Evolutionary conservation across 2,113 vertebrate genomes (phyloP).

Genomic region (Spilogale gracilis): DNA sequence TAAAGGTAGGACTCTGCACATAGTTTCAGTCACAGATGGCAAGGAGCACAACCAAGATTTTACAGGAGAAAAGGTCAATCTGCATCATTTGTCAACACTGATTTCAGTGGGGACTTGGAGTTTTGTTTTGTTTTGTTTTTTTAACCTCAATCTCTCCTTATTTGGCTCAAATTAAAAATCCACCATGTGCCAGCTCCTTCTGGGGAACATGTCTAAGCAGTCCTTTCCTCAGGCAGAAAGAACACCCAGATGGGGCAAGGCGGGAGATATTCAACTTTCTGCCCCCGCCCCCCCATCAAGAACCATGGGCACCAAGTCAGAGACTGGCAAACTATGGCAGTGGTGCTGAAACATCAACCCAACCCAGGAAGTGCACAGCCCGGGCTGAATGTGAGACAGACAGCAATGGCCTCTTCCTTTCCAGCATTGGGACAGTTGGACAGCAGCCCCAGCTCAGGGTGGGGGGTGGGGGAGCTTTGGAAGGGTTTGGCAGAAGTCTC

Average conservation of each 20-base stretch:
- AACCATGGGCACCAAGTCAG: slow-evolving; percentile 19
- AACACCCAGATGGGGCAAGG: slow-evolving; percentile 73
- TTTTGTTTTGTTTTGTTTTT: slow-evolving; percentile 9
- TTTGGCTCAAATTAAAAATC: slow-evolving; percentile 65
- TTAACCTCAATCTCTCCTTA: slow-evolving; percentile 19
- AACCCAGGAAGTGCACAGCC: background rate
- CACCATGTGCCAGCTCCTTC: slow-evolving; percentile 75
- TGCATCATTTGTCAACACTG: slow-evolving; percentile 48
- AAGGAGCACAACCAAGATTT: slow-evolving; percentile 63
- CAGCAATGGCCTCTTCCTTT: background rate
- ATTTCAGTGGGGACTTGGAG: slow-evolving; percentile 37
- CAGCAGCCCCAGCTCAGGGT: background rate
- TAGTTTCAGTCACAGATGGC: slow-evolving; percentile 71
- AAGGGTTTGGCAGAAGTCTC: background rate
- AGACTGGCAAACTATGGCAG: background rate
- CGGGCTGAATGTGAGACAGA: background rate
- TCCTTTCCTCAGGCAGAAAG: slow-evolving; percentile 56
- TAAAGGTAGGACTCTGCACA: background rate
- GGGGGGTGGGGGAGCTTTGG: background rate
- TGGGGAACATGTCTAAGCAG: slow-evolving; percentile 66
- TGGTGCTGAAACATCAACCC: slow-evolving; percentile 3
- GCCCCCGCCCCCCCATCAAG: background rate
- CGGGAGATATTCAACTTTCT: slow-evolving; percentile 51
- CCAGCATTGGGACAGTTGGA: background rate
- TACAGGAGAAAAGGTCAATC: slow-evolving; percentile 73